Base-by-base conservation (phyloP, 2,888 invertebrate genomes). In the Torymus aiolomorphi region DNA sequence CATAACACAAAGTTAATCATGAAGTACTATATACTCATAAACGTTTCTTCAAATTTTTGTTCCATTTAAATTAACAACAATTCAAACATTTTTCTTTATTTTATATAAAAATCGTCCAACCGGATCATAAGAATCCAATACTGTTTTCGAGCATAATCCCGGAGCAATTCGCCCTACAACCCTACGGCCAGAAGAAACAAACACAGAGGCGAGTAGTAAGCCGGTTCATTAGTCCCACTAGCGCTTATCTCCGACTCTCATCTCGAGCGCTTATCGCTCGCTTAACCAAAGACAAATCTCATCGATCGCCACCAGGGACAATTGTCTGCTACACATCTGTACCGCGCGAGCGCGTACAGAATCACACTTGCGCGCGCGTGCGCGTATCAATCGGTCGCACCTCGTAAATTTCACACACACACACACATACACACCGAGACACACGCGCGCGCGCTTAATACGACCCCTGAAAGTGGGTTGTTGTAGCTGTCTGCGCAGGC, bases 331-430 rank as follows among this genome's bases (percentile, higher is more conserved):
- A 83, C 80, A 83, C 83, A 77, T 82, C 82, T 82, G 83, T 82
- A 83, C 82, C 42, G 82, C 81, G 81, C 80, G 74, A 2, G n/a
- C 42, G 0, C 16, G 52, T 24, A 11, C 18, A 56, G 49, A 87
- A 87, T 88, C 87, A 87, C 85, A 82, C 84, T 86, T 86, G 86
- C 81, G 84, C 82, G 14, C 16, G 20, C 54, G 14, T 31, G 20
- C 10, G 12, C 82, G 84, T 8, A 42, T 42, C 42, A 42, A 42
- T 42, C 42, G 42, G 42, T 42, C 86, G 83, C 84, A 82, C 83
- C 87, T 88, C 89, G 87, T 89, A 89, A 89, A 89, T 89, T 88
- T 88, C 75, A 86, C 88, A 86, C 89, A 89, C 88, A 89, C 73
- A 8, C 71, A 71, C 20, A 42, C 8, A 8, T 42, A 42, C 8